Evolutionary conservation across 1,140 invertebrate genomes (phyloP).

Genomic region (Fopius arisanus): DNA sequence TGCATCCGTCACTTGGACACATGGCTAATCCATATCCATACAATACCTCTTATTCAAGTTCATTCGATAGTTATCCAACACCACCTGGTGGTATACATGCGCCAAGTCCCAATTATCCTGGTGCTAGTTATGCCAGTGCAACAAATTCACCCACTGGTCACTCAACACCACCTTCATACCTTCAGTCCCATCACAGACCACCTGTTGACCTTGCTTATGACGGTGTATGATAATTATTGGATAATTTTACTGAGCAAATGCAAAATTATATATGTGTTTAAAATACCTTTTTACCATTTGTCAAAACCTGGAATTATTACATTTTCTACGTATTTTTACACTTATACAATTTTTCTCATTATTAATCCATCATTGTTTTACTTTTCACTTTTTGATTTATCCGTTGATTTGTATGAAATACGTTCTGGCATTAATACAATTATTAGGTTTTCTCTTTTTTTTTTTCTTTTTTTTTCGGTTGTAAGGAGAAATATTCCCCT

Average conservation of each 20-base stretch:
- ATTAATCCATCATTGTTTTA: not conserved
- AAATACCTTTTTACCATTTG: constrained; percentile 4
- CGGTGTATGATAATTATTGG: constrained; percentile 63
- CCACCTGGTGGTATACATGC: constrained; percentile 56
- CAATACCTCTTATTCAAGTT: constrained; percentile 59
- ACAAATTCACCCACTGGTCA: constrained; percentile 46
- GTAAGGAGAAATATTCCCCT: not conserved
- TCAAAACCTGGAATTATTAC: constrained; percentile 30
- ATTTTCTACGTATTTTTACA: constrained; percentile 59
- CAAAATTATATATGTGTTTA: constrained; percentile 1
- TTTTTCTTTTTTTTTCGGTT: not conserved
- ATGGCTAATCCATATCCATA: constrained; percentile 60
- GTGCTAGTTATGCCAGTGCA: constrained; percentile 38
- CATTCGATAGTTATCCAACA: constrained; percentile 59
- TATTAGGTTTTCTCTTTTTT: not conserved
- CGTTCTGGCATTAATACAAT: not conserved
- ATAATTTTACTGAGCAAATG: constrained; percentile 27
- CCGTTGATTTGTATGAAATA: too few relatives aligned
- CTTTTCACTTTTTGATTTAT: not conserved
- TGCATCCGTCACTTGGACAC: constrained; percentile 60
- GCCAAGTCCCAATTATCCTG: constrained; percentile 59
- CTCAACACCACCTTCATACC: constrained; percentile 59
- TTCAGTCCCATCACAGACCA: constrained; percentile 59
- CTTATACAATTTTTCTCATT: constrained; percentile 33
- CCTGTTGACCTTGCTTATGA: constrained; percentile 62